phyloP scores from a whole-genome alignment of 2,888 invertebrate species.

The Pterobdella sp. region DNA sequence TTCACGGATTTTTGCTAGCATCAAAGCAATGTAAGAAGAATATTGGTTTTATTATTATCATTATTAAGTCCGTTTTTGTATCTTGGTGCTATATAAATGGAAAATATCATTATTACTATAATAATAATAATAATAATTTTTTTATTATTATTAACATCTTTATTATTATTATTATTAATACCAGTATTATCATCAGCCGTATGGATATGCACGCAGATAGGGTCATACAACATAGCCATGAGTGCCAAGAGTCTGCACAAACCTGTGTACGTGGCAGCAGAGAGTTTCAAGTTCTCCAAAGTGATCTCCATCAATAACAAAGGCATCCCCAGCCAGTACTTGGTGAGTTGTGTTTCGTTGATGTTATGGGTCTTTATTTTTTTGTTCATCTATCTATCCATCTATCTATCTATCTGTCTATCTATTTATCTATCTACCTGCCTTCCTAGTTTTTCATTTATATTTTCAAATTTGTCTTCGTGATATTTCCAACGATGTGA shows the following conservation, averaged over 20 bases:
- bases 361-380: background rate
- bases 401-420: background rate
- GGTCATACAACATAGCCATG: conserved; percentile 52
- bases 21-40: too few species aligned
- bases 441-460: too few species aligned
- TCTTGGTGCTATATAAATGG: too few species aligned
- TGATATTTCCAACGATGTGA: too few species aligned
- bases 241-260: conserved; percentile 66
- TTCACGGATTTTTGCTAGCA: too few species aligned
- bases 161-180: too few species aligned
- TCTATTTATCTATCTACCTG: background rate
- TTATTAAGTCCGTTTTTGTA: too few species aligned
- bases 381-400: background rate
- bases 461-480: too few species aligned
- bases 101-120: background rate
- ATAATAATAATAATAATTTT: background rate
- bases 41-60: too few species aligned
- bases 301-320: conserved; percentile 85
- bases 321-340: conserved; percentile 77
- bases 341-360: conserved; percentile 35
- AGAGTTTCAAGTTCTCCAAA: conserved; percentile 92
- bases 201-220: too few species aligned
- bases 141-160: too few species aligned
- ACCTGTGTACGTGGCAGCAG: conserved; percentile 87
- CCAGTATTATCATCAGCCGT: too few species aligned